phyloP scores from a whole-genome alignment of 1,140 invertebrate genomes.

The Drosophila yakuba region DNA sequence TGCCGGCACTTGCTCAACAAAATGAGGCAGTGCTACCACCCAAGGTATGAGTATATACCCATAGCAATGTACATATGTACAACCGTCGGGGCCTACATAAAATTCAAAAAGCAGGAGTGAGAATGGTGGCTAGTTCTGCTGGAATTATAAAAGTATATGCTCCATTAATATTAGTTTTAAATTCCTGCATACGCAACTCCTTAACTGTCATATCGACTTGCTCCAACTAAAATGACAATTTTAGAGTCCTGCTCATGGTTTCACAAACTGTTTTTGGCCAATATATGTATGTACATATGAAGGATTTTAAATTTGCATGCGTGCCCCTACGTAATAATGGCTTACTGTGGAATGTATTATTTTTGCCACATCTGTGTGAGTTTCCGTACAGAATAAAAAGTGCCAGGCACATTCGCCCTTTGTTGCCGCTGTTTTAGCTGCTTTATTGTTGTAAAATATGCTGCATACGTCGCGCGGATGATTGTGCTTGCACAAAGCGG shows the following conservation, averaged over 20 bases:
- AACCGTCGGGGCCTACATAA: background rate
- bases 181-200: no score
- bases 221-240: no score
- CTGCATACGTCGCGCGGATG: slow-evolving; percentile 55
- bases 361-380: slow-evolving; percentile 4
- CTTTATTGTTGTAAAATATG: slow-evolving; percentile 59
- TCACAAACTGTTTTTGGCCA: no score
- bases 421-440: slow-evolving; percentile 38
- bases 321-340: no score
- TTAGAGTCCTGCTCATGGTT: no score
- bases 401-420: slow-evolving; percentile 46
- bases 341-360: no score
- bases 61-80: background rate
- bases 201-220: no score
- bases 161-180: background rate
- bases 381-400: slow-evolving; percentile 39
- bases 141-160: slow-evolving; percentile 2
- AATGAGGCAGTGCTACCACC: slow-evolving; percentile 26
- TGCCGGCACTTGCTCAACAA: slow-evolving; percentile 70
- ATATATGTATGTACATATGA: no score
- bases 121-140: slow-evolving; percentile 4
- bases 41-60: background rate
- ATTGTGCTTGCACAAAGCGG: slow-evolving; percentile 63
- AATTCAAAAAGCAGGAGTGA: slow-evolving; percentile 3
- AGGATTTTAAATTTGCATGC: no score